Evolutionary conservation across 1,140 invertebrate genomes (phyloP).

Genomic region (Bombus balteatus): DNA sequence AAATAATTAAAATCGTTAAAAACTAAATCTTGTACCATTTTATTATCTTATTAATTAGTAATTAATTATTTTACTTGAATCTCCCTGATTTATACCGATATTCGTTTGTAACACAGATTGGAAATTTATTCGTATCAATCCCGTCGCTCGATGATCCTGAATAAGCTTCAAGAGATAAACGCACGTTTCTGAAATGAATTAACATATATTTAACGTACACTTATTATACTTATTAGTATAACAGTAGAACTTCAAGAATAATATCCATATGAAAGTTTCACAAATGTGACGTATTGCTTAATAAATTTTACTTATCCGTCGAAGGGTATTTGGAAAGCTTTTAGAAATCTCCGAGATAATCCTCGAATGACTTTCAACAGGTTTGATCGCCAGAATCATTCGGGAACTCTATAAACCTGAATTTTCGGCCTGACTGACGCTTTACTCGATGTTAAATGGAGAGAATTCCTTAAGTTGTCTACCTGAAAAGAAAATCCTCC

Average conservation of each 20-base stretch:
- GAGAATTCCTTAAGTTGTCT: neutral
- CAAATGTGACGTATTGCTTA: neutral
- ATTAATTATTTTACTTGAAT: no score
- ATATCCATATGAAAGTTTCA: neutral
- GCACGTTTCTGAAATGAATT: neutral
- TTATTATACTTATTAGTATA: no score
- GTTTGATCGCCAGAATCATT: neutral
- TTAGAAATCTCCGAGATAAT: neutral
- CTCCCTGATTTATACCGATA: accelerated
- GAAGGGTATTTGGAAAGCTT: neutral
- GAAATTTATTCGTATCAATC: neutral
- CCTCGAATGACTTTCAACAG: neutral
- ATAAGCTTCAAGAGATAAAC: neutral
- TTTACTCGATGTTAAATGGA: neutral
- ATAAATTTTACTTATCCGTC: neutral
- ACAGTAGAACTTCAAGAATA: neutral
- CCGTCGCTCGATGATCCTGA: neutral
- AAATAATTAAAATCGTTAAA: no score
- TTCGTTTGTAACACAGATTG: neutral
- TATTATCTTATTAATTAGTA: no score
- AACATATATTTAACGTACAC: neutral
- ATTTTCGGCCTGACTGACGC: neutral
- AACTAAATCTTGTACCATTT: no score
- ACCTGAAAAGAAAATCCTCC: neutral
- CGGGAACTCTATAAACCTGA: neutral